A percentile compares a stretch with the other conserved stretches of the same genome.
Evolutionary conservation across 2,113 vertebrate genomes (phyloP).

Genomic region (Entomyzon cyanotis): DNA sequence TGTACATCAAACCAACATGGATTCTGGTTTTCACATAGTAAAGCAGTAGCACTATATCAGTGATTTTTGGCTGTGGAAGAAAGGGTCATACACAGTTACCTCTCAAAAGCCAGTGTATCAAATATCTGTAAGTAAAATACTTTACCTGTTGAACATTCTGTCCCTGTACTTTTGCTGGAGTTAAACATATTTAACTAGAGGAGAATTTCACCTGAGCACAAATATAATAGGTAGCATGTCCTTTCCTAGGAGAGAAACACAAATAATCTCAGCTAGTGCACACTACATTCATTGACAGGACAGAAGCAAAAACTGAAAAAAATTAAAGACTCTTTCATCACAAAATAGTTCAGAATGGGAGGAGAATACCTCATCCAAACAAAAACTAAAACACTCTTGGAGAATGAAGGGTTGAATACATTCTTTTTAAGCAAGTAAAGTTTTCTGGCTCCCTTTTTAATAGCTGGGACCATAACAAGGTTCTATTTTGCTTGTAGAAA

Average conservation of each 20-base stretch:
- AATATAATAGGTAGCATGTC: rapidly evolving
- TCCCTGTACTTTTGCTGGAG: background rate
- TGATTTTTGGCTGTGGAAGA: background rate
- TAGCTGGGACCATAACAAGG: background rate
- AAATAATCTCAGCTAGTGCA: background rate
- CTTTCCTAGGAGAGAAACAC: background rate
- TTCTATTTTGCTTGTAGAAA: background rate
- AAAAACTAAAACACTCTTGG: background rate
- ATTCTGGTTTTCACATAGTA: background rate
- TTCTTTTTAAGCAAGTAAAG: background rate
- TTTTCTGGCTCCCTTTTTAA: background rate
- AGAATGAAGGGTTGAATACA: background rate
- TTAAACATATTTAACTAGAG: background rate
- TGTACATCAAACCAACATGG: background rate
- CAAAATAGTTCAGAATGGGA: background rate
- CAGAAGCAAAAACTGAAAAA: background rate
- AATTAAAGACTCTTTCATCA: background rate
- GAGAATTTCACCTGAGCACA: background rate
- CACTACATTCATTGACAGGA: background rate
- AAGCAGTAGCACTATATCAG: background rate
- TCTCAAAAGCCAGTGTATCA: background rate
- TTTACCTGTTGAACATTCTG: background rate
- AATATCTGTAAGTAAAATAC: background rate
- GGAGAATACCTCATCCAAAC: background rate
- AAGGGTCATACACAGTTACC: background rate